A percentile compares a stretch with the other conserved stretches of the same genome.
These are phyloP conservation scores for Ornithorhynchus anatinus DNA, from an alignment of 2,113 vertebrate species.

Conservation along the genomic window DNA sequence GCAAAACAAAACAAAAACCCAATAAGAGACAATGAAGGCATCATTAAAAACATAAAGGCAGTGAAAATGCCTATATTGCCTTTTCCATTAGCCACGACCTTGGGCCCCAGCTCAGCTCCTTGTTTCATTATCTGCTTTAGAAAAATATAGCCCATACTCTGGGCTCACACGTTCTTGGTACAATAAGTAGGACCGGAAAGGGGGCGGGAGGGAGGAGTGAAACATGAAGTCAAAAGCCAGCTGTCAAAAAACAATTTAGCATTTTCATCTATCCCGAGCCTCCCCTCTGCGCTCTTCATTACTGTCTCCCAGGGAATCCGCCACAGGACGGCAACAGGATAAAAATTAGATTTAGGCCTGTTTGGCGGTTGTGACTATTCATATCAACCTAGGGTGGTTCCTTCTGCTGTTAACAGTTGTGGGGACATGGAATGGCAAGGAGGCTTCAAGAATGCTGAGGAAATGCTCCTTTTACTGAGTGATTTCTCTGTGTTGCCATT, in stretches of 20 bases:
- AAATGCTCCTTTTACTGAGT: neutral
- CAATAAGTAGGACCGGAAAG: neutral
- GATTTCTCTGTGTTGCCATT: neutral
- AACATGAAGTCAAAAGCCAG: slow-evolving; percentile 20
- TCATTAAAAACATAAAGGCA: slow-evolving; percentile 37
- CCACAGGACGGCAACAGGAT: slow-evolving; percentile 34
- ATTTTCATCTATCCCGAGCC: slow-evolving; percentile 39
- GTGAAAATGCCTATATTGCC: slow-evolving; percentile 4
- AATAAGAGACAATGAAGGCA: slow-evolving; percentile 33
- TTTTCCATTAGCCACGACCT: slow-evolving; percentile 33
- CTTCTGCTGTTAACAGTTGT: slow-evolving; percentile 1
- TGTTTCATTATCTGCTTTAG: slow-evolving; percentile 33
- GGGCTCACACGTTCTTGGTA: neutral
- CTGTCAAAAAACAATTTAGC: slow-evolving; percentile 53
- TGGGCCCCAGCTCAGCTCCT: neutral
- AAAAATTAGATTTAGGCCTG: slow-evolving; percentile 40
- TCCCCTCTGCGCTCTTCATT: slow-evolving; percentile 40
- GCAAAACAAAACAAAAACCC: slow-evolving; percentile 39
- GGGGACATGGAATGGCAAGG: neutral
- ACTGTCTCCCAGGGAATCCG: slow-evolving; percentile 13
- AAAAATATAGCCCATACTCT: slow-evolving; percentile 28
- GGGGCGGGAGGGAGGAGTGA: neutral
- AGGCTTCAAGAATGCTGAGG: slow-evolving; percentile 16
- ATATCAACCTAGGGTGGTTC: slow-evolving; percentile 3
- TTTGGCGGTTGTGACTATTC: slow-evolving; percentile 44